Conservation (phyloP, 1,140 invertebrate genomes). For the Galleria mellonella region DNA sequence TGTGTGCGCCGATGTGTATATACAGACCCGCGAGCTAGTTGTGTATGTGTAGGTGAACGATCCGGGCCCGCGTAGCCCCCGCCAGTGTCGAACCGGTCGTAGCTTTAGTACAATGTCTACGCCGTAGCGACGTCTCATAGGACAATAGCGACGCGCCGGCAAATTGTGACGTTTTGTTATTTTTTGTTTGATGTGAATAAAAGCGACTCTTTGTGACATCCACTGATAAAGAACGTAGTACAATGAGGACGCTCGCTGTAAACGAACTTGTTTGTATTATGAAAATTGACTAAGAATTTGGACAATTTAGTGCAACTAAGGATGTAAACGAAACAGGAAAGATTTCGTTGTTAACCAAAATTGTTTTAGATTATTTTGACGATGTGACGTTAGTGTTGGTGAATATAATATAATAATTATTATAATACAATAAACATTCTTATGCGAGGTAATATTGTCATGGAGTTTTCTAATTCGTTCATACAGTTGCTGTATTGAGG, state of each 20-base stretch:
- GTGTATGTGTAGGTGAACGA: slow-evolving; percentile 40
- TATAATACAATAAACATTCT: no score
- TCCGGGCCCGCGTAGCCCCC: slow-evolving; percentile 52
- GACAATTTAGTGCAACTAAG: slow-evolving; percentile 3
- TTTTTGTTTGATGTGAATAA: slow-evolving; percentile 49
- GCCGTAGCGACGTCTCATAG: slow-evolving; percentile 19
- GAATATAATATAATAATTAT: no score
- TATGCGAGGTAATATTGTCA: no score
- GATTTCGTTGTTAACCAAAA: no score
- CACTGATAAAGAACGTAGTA: slow-evolving; percentile 44
- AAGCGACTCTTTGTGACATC: slow-evolving; percentile 33
- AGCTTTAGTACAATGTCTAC: slow-evolving; percentile 43
- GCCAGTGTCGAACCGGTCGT: slow-evolving; percentile 51
- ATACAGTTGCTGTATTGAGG: no score
- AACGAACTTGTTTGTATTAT: slow-evolving; percentile 33
- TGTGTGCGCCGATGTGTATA: slow-evolving; percentile 26
- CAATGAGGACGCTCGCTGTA: slow-evolving; percentile 38
- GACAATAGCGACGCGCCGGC: slow-evolving; percentile 54
- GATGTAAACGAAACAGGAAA: no score
- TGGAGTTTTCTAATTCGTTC: no score
- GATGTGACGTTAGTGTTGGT: no score
- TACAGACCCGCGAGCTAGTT: slow-evolving; percentile 16
- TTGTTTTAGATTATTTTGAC: no score
- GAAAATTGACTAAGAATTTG: slow-evolving; percentile 15
- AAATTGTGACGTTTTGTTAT: slow-evolving; percentile 56